Evolutionary conservation across 37 sponge, comb jelly and placozoan genomes (phyloP), one percentile per base, ranked within the genome.

Genomic region (Lycopodina hypogea): DNA sequence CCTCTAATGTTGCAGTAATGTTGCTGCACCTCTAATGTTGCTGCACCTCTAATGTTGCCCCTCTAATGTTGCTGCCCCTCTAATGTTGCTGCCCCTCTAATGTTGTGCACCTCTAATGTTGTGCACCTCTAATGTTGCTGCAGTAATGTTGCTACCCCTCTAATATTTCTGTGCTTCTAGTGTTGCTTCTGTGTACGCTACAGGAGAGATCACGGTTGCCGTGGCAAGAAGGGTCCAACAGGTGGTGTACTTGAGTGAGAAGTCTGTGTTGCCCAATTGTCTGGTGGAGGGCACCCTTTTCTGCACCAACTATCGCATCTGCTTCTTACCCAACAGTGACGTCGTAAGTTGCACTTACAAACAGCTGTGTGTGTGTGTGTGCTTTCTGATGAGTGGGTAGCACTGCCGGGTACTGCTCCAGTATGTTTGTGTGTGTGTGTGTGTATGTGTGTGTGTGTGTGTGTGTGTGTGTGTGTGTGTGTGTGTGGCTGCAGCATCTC

Each of bases 261-360:
- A 30, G 33, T 19, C 52, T n/a, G 76, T 32, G 32, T 60, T 30
- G 19, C 63, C 78, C 51, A 32, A 72, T 30, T 32, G 19, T 59
- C 22, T 38, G 15, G 55, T 76, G n/a, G 17, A 40, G 34, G 90
- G 90, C 2, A 66, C 58, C 23, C 64, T 90, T 42, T 26, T 76
- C 23, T 90, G 90, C 38, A 85, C 86, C 18, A 90, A 90, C 82
- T 81, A 77, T 58, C 33, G 86, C 12, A 38, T 84, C 50, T 38
- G 66, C 50, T 90, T 84, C 59, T 62, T 60, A 15, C 86, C 86
- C 9, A 73, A 77, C 63, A 28, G 41, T 22, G 40, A 18, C 56
- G 8, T 9, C 4, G 48, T 45, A 45, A 45, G 48, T 9, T 45
- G 9, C 48, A 14, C 30, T 48, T 71, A 1, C 4, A 24, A 19